phyloP scores from a whole-genome alignment of 1,140 invertebrate genomes.

The Pogonomyrmex californicus region DNA sequence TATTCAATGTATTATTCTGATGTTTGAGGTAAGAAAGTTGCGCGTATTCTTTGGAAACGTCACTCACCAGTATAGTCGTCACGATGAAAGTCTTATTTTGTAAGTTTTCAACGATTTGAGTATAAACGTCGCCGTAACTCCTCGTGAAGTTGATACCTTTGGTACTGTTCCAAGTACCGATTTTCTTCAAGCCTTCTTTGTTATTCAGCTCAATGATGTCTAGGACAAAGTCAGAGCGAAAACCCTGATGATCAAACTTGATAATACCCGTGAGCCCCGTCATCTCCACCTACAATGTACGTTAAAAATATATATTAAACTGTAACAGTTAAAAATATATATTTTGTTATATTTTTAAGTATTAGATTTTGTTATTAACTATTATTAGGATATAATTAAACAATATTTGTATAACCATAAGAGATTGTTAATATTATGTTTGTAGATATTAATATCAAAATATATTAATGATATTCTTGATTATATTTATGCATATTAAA shows the following conservation, averaged over 20 bases:
- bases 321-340: background rate
- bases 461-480: background rate
- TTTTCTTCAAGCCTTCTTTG: constrained; percentile 93
- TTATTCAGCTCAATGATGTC: constrained; percentile 95
- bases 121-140: constrained; percentile 93
- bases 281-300: constrained; percentile 92
- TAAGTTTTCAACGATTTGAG: constrained; percentile 94
- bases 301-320: background rate
- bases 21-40: background rate
- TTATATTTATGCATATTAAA: constrained; percentile 5
- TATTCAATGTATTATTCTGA: constrained; percentile 5
- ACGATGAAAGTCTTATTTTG: constrained; percentile 97
- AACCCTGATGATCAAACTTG: constrained; percentile 97
- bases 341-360: background rate
- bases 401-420: background rate
- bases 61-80: constrained; percentile 95
- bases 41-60: background rate
- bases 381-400: background rate
- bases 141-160: constrained; percentile 96
- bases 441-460: background rate
- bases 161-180: constrained; percentile 96
- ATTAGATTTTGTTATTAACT: background rate
- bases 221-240: constrained; percentile 95
- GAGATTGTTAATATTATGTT: constrained; percentile 5
- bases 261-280: constrained; percentile 96